phyloP scores from a whole-genome alignment of 2,113 vertebrate genomes.

The Myrmecophaga tridactyla region DNA sequence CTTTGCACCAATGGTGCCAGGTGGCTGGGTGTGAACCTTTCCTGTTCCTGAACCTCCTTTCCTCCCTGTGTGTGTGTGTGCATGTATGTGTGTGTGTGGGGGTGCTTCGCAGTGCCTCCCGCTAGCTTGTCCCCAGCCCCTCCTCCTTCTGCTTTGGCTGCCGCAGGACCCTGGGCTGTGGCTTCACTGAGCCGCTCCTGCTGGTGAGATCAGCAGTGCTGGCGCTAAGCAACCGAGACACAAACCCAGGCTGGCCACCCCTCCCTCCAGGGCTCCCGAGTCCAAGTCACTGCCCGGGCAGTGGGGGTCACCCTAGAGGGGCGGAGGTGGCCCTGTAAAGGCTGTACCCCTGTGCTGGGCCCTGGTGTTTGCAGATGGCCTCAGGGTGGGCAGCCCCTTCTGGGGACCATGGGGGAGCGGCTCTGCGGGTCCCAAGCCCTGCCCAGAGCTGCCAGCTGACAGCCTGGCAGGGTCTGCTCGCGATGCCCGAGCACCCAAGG shows the following conservation, averaged over 20 bases:
- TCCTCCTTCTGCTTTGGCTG: background rate
- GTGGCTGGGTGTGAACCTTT: background rate
- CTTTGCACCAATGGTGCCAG: too few relatives aligned
- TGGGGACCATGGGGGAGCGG: accelerated
- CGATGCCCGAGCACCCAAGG: accelerated
- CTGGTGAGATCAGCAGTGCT: background rate
- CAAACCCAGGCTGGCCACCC: background rate
- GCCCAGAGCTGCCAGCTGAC: background rate
- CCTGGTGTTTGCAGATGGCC: background rate
- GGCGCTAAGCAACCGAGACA: background rate
- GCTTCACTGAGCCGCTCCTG: background rate
- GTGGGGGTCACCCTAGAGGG: background rate
- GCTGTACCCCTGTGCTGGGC: too few relatives aligned
- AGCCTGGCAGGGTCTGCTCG: background rate
- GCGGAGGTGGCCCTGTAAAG: too few relatives aligned
- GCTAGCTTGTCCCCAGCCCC: accelerated
- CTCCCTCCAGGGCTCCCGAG: accelerated
- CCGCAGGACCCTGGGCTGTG: background rate
- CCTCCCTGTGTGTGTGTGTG: background rate
- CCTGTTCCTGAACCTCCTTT: background rate
- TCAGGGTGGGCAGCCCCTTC: background rate
- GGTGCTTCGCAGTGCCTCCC: background rate
- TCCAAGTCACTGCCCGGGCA: too few relatives aligned
- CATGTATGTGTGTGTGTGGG: too few relatives aligned
- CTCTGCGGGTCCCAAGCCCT: background rate